Percentiles rank a stretch among this genome's conserved stretches.
Evolutionary conservation across 2,113 vertebrate species (phyloP).

Genomic region (Pogona vitticeps): DNA sequence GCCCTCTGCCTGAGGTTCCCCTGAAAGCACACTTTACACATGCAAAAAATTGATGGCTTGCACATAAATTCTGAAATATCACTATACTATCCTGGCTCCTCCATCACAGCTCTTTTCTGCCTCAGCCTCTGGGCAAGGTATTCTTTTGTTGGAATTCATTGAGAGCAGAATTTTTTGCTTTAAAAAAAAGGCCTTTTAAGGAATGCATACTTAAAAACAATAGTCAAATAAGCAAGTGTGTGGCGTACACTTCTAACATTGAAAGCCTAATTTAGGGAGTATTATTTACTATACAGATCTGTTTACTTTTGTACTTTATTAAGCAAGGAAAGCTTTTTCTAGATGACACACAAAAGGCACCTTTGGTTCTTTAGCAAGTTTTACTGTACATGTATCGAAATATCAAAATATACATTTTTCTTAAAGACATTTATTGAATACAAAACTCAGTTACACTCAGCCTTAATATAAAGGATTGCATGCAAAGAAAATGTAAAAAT

Average conservation of each 20-base stretch:
- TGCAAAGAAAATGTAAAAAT: slow-evolving; percentile 49
- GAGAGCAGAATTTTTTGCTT: too few relatives aligned
- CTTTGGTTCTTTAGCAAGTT: slow-evolving; percentile 31
- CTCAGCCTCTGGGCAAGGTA: too few relatives aligned
- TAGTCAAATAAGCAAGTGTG: not conserved
- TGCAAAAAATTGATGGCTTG: too few relatives aligned
- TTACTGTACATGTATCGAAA: slow-evolving; percentile 57
- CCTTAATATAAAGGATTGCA: slow-evolving; percentile 61
- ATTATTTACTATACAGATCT: not conserved
- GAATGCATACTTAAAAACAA: too few relatives aligned
- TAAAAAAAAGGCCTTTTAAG: too few relatives aligned
- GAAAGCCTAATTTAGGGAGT: not conserved
- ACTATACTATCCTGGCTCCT: too few relatives aligned
- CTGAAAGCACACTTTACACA: too few relatives aligned
- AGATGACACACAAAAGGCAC: slow-evolving; percentile 41
- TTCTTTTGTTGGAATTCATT: too few relatives aligned
- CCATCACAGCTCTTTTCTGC: too few relatives aligned
- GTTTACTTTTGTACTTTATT: not conserved
- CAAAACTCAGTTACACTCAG: slow-evolving; percentile 63
- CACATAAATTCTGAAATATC: too few relatives aligned
- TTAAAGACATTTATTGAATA: slow-evolving; percentile 74
- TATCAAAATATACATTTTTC: slow-evolving; percentile 63
- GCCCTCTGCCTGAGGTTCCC: too few relatives aligned
- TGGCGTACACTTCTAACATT: not conserved
- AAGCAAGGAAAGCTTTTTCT: slow-evolving; percentile 14